Evolutionary conservation across 2,797 vertebrate genomes (phyloP).

Genomic region (Hybognathus amarus): DNA sequence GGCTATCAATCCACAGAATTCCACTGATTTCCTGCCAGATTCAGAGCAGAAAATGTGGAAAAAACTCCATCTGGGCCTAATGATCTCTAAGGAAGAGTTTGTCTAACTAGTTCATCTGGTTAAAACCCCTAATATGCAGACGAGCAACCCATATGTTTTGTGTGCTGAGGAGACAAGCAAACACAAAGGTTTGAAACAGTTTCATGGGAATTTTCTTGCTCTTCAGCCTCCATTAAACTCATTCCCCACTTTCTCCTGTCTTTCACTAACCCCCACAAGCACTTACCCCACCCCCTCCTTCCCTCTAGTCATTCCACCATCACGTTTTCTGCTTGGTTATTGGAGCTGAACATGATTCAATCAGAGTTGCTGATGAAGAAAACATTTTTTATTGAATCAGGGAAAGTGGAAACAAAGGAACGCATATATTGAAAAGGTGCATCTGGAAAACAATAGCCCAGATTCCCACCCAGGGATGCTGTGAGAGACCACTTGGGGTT

Average conservation of each 20-base stretch:
- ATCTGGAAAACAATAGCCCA: conserved; percentile 36
- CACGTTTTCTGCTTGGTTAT: conserved; percentile 60
- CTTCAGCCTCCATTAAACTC: conserved; percentile 47
- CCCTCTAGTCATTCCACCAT: conserved; percentile 46
- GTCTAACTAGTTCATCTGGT: conserved; percentile 23
- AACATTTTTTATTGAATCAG: conserved; percentile 54
- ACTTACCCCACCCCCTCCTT: conserved; percentile 46
- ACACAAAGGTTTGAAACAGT: conserved; percentile 20
- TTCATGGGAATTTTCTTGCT: conserved; percentile 15
- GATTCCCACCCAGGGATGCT: conserved; percentile 29
- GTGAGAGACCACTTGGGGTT: conserved; percentile 11
- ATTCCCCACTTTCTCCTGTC: conserved; percentile 3
- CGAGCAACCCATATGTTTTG: neutral
- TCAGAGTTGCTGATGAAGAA: conserved; percentile 63
- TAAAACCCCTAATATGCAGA: conserved; percentile 14
- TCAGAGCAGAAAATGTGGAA: neutral
- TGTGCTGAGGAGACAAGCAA: conserved; percentile 13
- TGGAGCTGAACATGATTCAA: conserved; percentile 66
- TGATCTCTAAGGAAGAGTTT: conserved; percentile 10
- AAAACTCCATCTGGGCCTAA: conserved; percentile 19
- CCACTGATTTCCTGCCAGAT: neutral
- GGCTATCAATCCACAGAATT: neutral
- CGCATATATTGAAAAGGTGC: conserved; percentile 1
- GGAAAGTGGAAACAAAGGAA: conserved; percentile 52
- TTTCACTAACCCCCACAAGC: conserved; percentile 38